Base-by-base conservation (phyloP, 2,113 vertebrate genomes). In the Pyxicephalus adspersus region DNA sequence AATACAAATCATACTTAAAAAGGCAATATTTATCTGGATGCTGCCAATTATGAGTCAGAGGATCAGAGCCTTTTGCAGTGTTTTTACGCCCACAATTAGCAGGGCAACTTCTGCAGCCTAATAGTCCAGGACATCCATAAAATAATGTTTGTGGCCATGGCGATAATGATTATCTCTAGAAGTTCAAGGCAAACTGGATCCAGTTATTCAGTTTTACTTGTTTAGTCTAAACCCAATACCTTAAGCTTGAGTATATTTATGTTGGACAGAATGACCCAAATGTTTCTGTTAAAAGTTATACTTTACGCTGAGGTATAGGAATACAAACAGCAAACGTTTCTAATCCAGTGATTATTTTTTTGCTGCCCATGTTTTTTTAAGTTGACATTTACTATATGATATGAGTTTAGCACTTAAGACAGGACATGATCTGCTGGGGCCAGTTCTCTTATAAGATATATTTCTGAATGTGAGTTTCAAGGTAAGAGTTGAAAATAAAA, bases 21-120 rank as follows among this genome's bases (percentile, higher is more conserved):
- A 88, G 81, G 87, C 85, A 87, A 84, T 85, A 80, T 87, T 89
- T 88, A 83, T 34, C 87, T 81, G 57, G n/a, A 87, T 83, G 72
- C 86, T 84, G 87, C 50, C 83, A 88, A 90, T 89, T 89, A 89
- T 84, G 83, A 87, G 88, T 84, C 86, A 85, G 78, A 84, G 83
- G 87, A 87, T 86, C 85, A 76, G 81, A 83, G 85, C 54, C 86
- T 87, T 87, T 84, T 67, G 57, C 78, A 64, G 19, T 16, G 67
- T 5, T 63, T 60, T 74, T 55, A 81, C 58, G 20, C 67, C 78
- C 70, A 81, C 58, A 81, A 64, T 64, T 63, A 73, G 45, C 22
- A 54, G 26, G 51, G 13, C 17, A 64, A 20, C n/a, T 63, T 52
- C 64, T 45, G 64, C 66, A n/a, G 18, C 52, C 68, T 58, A 45